These are phyloP conservation scores for Microcebus ravelobensis DNA, from an alignment of 2,113 vertebrate genomes.

Conservation along the genomic window DNA sequence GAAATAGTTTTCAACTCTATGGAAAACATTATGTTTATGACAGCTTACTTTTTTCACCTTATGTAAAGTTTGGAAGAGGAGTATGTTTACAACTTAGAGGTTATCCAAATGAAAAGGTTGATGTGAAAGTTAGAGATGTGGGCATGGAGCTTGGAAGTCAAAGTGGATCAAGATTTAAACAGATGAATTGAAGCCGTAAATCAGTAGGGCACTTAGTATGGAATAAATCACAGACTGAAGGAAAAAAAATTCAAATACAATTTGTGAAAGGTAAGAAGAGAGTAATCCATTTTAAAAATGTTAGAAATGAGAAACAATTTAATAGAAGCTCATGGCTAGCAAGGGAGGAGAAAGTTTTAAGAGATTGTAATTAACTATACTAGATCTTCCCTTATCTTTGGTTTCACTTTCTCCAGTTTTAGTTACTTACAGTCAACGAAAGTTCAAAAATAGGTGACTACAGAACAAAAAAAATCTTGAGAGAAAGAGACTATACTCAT, in stretches of 20 bases:
- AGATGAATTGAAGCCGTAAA: not conserved
- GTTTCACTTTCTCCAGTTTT: not conserved
- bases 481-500: not conserved
- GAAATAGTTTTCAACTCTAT: not conserved
- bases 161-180: not conserved
- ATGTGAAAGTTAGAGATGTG: not conserved
- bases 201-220: not conserved
- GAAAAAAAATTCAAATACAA: not conserved
- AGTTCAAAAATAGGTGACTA: not conserved
- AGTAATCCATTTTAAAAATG: not conserved
- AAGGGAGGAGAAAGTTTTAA: slow-evolving; percentile 6
- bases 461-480: not conserved
- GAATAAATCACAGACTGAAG: not conserved
- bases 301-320: not conserved
- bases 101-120: not conserved
- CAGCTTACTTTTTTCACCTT: not conserved
- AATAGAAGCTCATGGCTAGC: not conserved
- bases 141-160: not conserved
- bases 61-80: not conserved
- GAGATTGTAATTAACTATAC: not conserved
- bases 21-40: not conserved
- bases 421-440: not conserved
- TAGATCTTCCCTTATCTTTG: not conserved
- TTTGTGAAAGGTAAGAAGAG: not conserved
- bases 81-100: not conserved